A percentile compares a stretch with the other conserved stretches of the same genome.
These are phyloP conservation scores for Sycophila texana DNA, from an alignment of 2,888 invertebrate species.

Conservation along the genomic window DNA sequence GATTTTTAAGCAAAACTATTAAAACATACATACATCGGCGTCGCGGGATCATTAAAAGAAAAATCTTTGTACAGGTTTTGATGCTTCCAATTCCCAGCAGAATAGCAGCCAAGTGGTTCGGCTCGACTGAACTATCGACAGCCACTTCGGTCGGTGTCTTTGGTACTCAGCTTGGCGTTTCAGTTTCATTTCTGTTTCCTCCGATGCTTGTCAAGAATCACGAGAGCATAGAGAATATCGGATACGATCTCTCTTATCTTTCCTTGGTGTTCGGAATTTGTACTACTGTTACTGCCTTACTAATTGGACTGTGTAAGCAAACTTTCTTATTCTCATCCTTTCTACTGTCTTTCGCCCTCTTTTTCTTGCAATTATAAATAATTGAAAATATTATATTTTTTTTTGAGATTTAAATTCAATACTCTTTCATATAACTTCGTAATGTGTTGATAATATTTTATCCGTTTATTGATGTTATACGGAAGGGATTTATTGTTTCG, in stretches of 20 bases:
- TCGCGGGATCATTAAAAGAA: not conserved
- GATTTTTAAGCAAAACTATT: not conserved
- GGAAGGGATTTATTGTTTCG: too few species aligned
- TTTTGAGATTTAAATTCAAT: not conserved
- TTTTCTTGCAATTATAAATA: not conserved
- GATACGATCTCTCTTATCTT: constrained; percentile 70
- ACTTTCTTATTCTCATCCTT: not conserved
- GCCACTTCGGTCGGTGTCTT: constrained; percentile 85
- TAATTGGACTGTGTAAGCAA: constrained; percentile 77
- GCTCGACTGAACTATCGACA: constrained; percentile 79
- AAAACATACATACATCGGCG: not conserved
- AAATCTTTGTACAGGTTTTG: constrained; percentile 76
- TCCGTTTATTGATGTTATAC: too few species aligned
- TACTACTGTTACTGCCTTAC: constrained; percentile 78
- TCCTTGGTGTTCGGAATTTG: constrained; percentile 71
- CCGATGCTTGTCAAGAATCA: constrained; percentile 78
- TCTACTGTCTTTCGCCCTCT: not conserved
- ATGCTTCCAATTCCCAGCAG: constrained; percentile 82
- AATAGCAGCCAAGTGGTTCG: constrained; percentile 84
- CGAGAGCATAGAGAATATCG: constrained; percentile 75
- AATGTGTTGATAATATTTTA: too few species aligned
- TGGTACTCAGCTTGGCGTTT: constrained; percentile 84
- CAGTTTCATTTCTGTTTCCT: constrained; percentile 83
- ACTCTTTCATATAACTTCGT: too few species aligned
- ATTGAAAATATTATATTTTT: not conserved